A percentile compares a stretch with the other conserved stretches of the same genome.
Evolutionary conservation across 2,113 vertebrate species (phyloP).

Genomic region (Chaetodon auriga): DNA sequence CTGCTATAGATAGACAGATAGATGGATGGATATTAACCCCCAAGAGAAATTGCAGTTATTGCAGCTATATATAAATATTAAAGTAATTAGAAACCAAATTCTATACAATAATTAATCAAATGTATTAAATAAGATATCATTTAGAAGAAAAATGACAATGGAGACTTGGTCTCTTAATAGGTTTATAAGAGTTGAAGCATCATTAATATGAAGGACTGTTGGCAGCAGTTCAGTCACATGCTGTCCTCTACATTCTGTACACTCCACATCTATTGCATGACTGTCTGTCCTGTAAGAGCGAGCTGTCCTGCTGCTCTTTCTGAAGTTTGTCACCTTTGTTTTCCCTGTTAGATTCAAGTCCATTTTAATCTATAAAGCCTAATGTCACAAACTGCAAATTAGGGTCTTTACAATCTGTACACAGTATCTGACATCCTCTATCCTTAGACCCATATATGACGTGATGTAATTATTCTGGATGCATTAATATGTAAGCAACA

Average conservation of each 20-base stretch:
- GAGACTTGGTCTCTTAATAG: too few species aligned
- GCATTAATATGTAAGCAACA: neutral
- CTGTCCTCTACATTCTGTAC: slow-evolving; percentile 29
- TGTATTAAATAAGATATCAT: neutral
- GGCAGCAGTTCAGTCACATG: neutral
- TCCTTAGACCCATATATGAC: neutral
- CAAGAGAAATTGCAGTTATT: too few species aligned
- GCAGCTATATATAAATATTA: too few species aligned
- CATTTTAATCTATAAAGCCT: neutral
- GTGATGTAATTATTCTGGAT: neutral
- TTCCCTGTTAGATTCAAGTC: neutral
- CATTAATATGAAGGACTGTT: neutral
- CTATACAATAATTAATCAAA: too few species aligned
- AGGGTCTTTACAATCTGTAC: neutral
- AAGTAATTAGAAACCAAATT: too few species aligned
- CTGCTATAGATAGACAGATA: too few species aligned
- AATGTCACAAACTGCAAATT: too few species aligned
- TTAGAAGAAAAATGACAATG: neutral
- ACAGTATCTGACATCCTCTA: neutral
- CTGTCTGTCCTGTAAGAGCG: neutral
- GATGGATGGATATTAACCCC: too few species aligned
- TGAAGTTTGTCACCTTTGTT: neutral
- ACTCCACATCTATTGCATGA: neutral
- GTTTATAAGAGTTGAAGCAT: neutral
- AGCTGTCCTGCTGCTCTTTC: neutral